Conservation (phyloP, 2,888 invertebrate genomes). For the Papilio gigon region DNA sequence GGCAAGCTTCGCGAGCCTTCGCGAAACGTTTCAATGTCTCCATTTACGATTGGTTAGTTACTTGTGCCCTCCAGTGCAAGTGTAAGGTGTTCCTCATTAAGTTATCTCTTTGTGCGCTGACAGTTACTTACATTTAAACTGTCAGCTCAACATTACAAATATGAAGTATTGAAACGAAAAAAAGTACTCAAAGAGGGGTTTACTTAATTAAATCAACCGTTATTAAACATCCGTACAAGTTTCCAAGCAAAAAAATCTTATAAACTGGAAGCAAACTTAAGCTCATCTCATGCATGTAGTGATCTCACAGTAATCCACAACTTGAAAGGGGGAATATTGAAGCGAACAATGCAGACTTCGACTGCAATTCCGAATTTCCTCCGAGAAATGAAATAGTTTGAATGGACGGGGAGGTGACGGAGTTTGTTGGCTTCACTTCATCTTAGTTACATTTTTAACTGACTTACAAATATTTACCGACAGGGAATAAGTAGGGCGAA, state of each 20-base stretch:
- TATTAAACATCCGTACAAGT: not conserved
- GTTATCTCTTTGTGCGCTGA: not conserved
- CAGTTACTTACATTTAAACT: no score
- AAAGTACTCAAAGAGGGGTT: no score
- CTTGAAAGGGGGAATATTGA: not conserved
- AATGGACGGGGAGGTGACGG: not conserved
- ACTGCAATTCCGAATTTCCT: conserved; percentile 4
- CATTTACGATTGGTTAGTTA: not conserved
- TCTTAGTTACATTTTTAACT: not conserved
- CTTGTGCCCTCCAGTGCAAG: not conserved
- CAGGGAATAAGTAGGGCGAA: not conserved
- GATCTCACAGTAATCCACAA: not conserved
- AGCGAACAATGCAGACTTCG: conserved; percentile 13
- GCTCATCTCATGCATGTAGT: not conserved
- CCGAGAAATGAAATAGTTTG: conserved; percentile 18
- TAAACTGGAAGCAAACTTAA: not conserved
- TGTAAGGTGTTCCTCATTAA: not conserved
- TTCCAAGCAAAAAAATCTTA: not conserved
- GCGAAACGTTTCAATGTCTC: not conserved
- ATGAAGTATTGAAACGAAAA: not conserved
- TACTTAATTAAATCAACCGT: no score
- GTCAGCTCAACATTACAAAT: no score
- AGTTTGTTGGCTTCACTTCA: conserved; percentile 2
- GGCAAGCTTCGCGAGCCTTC: not conserved
- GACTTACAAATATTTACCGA: not conserved